A percentile compares a stretch with the other conserved stretches of the same genome.
phyloP scores from a whole-genome alignment of 2,113 vertebrate species.

The Saguinus midas region DNA sequence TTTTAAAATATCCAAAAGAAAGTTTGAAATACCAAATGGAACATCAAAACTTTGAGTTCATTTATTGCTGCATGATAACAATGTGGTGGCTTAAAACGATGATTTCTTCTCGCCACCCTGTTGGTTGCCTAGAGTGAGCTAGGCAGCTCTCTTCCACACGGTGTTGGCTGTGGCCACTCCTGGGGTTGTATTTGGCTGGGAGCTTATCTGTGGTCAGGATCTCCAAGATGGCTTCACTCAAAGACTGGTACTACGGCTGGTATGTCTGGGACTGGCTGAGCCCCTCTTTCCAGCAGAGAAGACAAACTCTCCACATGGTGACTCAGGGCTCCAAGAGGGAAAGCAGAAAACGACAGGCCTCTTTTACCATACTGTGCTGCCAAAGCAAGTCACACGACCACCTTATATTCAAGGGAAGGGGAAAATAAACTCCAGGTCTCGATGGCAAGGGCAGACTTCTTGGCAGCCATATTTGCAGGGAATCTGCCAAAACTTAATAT shows the following conservation, averaged over 20 bases:
- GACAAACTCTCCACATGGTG: background rate
- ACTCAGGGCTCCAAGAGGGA: background rate
- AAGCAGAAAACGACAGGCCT: background rate
- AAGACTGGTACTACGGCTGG: background rate
- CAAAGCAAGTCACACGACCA: background rate
- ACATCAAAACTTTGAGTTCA: slow-evolving; percentile 4
- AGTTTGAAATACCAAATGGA: slow-evolving; percentile 40
- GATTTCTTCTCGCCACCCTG: background rate
- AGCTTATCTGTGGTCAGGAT: background rate
- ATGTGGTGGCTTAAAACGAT: background rate
- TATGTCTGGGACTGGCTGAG: background rate
- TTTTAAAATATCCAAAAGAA: slow-evolving; percentile 12
- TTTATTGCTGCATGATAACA: background rate
- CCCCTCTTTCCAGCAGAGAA: background rate
- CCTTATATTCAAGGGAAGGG: background rate
- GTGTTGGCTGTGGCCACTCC: background rate
- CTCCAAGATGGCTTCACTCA: background rate
- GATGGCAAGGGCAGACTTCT: background rate
- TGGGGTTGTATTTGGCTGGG: background rate
- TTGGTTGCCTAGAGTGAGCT: background rate
- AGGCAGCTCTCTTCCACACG: background rate
- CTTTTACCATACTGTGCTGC: background rate
- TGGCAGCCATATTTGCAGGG: background rate
- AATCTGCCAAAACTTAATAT: background rate
- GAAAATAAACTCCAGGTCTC: background rate